phyloP scores from a whole-genome alignment of 2,797 vertebrate species.

The Poecilia picta region DNA sequence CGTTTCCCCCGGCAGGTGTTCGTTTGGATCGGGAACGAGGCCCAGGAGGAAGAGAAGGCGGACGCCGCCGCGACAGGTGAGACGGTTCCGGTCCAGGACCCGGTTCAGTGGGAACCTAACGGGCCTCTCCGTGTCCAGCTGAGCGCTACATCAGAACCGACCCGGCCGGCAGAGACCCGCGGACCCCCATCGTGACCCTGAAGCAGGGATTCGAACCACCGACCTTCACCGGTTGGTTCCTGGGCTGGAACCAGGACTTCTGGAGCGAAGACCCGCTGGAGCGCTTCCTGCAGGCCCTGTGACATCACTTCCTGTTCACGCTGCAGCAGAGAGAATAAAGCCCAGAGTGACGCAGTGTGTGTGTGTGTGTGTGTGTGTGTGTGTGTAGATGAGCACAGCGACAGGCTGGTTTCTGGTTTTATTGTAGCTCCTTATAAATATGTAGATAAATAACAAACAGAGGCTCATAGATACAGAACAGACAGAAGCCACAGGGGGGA shows the following conservation, averaged over 20 bases:
- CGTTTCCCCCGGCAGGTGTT: constrained; percentile 84
- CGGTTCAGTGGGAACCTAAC: not conserved
- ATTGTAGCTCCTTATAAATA: constrained; percentile 64
- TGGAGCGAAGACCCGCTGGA: constrained; percentile 11
- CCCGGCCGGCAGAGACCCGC: constrained; percentile 18
- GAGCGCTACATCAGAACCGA: constrained; percentile 35
- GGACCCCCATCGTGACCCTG: constrained; percentile 5
- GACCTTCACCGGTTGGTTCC: constrained; percentile 57
- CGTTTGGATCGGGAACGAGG: constrained; percentile 97
- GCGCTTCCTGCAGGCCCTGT: not conserved
- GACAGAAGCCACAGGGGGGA: constrained; percentile 53
- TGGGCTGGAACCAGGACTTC: constrained; percentile 35
- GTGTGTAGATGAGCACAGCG: not conserved
- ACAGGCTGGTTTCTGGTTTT: constrained; percentile 45
- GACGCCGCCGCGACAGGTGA: constrained; percentile 91
- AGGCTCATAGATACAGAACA: constrained; percentile 43
- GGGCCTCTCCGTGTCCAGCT: constrained; percentile 23
- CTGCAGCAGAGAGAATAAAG: constrained; percentile 11
- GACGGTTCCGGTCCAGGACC: not conserved
- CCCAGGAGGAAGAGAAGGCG: constrained; percentile 94
- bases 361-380: not conserved
- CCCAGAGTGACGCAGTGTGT: not conserved
- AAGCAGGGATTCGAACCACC: constrained; percentile 54
- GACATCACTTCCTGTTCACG: constrained; percentile 38
- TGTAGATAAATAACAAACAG: constrained; percentile 63